These are phyloP conservation scores for Coecobrya sp. DNA, from an alignment of 2,888 invertebrate species.

Conservation along the genomic window DNA sequence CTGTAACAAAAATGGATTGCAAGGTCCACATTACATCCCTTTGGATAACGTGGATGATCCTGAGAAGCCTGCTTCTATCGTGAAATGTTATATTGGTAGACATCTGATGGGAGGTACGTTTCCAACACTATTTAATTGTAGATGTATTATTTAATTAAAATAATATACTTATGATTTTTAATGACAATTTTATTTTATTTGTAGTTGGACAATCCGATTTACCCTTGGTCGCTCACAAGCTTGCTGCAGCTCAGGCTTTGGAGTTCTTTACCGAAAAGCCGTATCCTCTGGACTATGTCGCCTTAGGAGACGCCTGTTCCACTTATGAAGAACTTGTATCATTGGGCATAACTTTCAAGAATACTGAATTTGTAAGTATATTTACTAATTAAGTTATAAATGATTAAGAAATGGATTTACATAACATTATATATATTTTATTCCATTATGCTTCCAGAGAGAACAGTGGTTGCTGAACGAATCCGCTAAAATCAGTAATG, in stretches of 20 bases:
- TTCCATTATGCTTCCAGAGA: neutral
- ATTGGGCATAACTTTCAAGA: neutral
- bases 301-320: neutral
- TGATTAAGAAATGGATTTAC: too few relatives aligned
- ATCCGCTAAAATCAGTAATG: neutral
- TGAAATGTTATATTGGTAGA: slow-evolving; percentile 12
- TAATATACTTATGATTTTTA: neutral
- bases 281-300: slow-evolving; percentile 51
- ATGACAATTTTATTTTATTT: neutral
- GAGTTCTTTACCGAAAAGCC: neutral
- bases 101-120: slow-evolving; percentile 39
- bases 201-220: slow-evolving; percentile 40
- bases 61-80: slow-evolving; percentile 1
- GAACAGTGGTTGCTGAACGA: neutral
- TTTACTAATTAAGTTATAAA: neutral
- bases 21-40: neutral
- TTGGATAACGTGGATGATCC: slow-evolving; percentile 15
- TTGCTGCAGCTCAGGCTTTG: slow-evolving; percentile 35
- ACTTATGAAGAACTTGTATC: slow-evolving; percentile 21
- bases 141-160: neutral
- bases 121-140: too few relatives aligned
- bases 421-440: neutral
- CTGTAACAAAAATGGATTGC: slow-evolving; percentile 46
- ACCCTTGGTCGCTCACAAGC: slow-evolving; percentile 8
- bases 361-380: slow-evolving; percentile 44